Evolutionary conservation across 2,888 invertebrate genomes (phyloP), one percentile per base, ranked within the genome.

Genomic region (Sthenelais limicola): DNA sequence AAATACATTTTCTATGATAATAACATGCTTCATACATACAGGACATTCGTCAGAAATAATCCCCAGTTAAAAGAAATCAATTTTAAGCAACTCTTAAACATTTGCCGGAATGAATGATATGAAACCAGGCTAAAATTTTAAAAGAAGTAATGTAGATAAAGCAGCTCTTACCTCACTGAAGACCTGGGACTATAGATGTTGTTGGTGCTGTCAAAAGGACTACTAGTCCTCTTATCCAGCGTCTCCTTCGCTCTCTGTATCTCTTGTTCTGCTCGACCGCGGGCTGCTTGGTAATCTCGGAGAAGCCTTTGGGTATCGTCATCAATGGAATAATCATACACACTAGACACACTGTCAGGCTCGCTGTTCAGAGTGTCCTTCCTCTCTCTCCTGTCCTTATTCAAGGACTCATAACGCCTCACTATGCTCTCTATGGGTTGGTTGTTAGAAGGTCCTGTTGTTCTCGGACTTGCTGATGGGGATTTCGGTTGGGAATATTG

Each of bases 261-360:
- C 62, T 78, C 78, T 21, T 48, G 12, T 18, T 68, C 70, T 3
- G 73, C 69, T 28, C 72, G 35, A 24, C 72, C 62, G 15, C 76
- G 69, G 12, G 72, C 69, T 38, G 66, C 62, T 66, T 77, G 72
- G 47, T 68, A 75, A 9, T 78, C 78, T 21, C 58, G 72, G 47
- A 78, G 58, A 51, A 78, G 72, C 21, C 58, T 33, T 67, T 49
- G 33, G 12, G 78, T 54, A 21, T 77, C 75, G n/a, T 72, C 74
- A 30, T 75, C 78, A 35, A 75, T 35, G 3, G 70, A 71, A n/a
- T n/a, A n/a, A 38, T 70, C 72, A 12, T 54, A 66, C 48, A 68
- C 33, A 21, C 67, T 72, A 32, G 38, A 67, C 2, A 32, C 52
- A 56, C 56, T 68, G 51, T 26, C 35, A 21, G 49, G 47, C 47